Conservation (phyloP, 1,140 invertebrate species). For the Drosophila varians region DNA sequence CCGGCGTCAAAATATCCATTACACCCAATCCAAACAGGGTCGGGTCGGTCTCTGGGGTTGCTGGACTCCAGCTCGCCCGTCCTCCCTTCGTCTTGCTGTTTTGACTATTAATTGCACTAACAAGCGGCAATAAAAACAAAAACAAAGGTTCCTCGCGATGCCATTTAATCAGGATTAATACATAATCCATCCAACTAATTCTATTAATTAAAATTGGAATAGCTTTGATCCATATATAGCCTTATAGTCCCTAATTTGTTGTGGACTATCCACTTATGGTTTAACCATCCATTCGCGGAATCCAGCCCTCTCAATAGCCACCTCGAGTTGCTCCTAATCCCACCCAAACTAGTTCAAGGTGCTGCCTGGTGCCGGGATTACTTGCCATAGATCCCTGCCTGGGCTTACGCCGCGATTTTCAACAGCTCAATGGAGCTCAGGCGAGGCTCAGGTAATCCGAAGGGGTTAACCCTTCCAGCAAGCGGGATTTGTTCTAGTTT, state of each 20-base stretch:
- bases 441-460: slow-evolving; percentile 65
- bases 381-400: slow-evolving; percentile 45
- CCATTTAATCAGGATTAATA: slow-evolving; percentile 35
- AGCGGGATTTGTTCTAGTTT: slow-evolving; percentile 51
- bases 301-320: too few relatives aligned
- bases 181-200: too few relatives aligned
- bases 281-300: slow-evolving; percentile 25
- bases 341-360: slow-evolving; percentile 53
- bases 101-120: slow-evolving; percentile 63
- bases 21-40: slow-evolving; percentile 82
- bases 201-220: too few relatives aligned
- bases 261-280: slow-evolving; percentile 1
- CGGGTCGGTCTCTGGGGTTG: slow-evolving; percentile 44
- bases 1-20: slow-evolving; percentile 83
- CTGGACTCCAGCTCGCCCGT: too few relatives aligned
- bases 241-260: too few relatives aligned
- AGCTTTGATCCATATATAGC: too few relatives aligned
- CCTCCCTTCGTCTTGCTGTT: slow-evolving; percentile 34
- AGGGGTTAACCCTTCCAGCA: slow-evolving; percentile 61
- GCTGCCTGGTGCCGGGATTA: slow-evolving; percentile 45
- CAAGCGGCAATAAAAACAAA: slow-evolving; percentile 43
- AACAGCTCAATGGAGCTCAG: slow-evolving; percentile 77
- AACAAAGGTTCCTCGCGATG: slow-evolving; percentile 3
- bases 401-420: slow-evolving; percentile 61
- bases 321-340: slow-evolving; percentile 39